Base-by-base conservation (phyloP, 2,797 vertebrate species). In the Gila robusta region DNA sequence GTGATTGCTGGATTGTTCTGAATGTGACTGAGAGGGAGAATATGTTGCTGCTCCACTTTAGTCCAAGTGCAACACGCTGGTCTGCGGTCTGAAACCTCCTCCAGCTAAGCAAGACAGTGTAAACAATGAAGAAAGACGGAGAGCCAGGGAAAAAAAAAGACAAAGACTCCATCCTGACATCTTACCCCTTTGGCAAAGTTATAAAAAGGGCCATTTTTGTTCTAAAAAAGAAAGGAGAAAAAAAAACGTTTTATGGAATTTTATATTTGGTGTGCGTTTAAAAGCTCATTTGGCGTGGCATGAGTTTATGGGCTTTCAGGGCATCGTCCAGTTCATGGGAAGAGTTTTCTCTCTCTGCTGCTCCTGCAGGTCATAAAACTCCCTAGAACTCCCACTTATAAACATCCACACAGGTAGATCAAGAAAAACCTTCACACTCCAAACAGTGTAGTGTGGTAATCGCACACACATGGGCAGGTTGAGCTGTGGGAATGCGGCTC, bases 61-160 rank as follows among this genome's bases (percentile, higher is more conserved):
- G 82, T 90, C 89, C 88, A 90, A 90, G 79, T 89, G 86, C 85
- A 90, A 89, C 89, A 90, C 70, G 47, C 82, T 79, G 89, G 88
- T 90, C 76, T 90, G 89, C 79, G 88, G 87, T 81, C 67, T 90
- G 59, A 88, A 89, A 86, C 66, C 85, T 90, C 89, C 82, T 89
- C 79, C 88, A 87, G 86, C 73, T 49, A 85, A 85, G 79, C 79
- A 82, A 87, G 86, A 86, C 88, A 81, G 86, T 78, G 82, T 87
- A 90, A 90, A 90, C 89, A 89, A 88, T 26, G 72, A 59, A 83
- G 71, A 89, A 83, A 81, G 71, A 87, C 17, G 71, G 74, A 82
- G 78, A 32, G 28, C 56, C 32, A 77, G 2, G 6, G 47, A 37
- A 59, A 85, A 79, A 70, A 79, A 70, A 83, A 64, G 49, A 83